These are phyloP conservation scores for Diabrotica undecimpunctata DNA, from an alignment of 1,140 invertebrate genomes.

Conservation along the genomic window DNA sequence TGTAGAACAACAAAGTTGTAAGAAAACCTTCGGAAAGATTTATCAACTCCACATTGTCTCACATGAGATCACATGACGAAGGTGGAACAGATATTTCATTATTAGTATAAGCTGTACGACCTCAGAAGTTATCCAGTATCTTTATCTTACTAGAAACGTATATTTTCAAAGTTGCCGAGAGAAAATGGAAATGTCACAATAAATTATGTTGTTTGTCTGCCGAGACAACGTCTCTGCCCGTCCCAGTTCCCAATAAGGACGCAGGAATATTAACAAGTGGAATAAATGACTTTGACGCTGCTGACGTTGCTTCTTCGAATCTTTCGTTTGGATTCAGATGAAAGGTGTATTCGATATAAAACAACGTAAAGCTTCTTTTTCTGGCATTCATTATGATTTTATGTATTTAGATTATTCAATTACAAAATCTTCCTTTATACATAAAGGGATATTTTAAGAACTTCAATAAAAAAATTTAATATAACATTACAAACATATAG, in stretches of 20 bases:
- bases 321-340: too few species aligned
- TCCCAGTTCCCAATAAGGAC: slow-evolving; percentile 11
- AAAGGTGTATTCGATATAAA: too few species aligned
- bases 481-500: too few species aligned
- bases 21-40: slow-evolving; percentile 11
- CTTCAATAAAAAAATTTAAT: too few species aligned
- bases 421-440: too few species aligned
- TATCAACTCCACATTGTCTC: slow-evolving; percentile 8
- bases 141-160: slow-evolving; percentile 18
- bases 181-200: slow-evolving; percentile 23
- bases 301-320: background rate
- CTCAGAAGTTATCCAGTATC: slow-evolving; percentile 16
- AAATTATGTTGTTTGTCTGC: slow-evolving; percentile 24
- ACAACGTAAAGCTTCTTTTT: too few species aligned
- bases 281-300: slow-evolving; percentile 8
- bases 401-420: too few species aligned
- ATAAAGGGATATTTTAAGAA: too few species aligned
- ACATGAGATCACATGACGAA: slow-evolving; percentile 6
- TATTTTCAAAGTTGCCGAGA: slow-evolving; percentile 17
- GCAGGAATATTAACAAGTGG: slow-evolving; percentile 19
- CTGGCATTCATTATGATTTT: too few species aligned
- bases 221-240: slow-evolving; percentile 5
- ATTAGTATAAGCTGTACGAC: slow-evolving; percentile 19
- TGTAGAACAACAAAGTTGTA: background rate
- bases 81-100: slow-evolving; percentile 16